A percentile compares a stretch with the other conserved stretches of the same genome.
Evolutionary conservation across 1,140 invertebrate species (phyloP).

Genomic region (Hesperophylax magnus): DNA sequence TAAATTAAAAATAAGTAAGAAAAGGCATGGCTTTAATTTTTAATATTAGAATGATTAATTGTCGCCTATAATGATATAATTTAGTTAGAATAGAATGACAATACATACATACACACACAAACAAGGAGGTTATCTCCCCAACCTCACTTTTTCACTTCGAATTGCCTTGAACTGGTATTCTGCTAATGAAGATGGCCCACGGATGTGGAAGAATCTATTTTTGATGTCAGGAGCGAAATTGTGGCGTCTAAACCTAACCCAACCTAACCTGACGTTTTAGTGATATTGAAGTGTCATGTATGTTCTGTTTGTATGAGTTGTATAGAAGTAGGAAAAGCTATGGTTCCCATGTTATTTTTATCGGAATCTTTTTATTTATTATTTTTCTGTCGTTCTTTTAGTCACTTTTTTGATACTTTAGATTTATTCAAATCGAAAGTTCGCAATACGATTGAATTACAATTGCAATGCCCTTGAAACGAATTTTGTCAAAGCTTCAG

Average conservation of each 20-base stretch:
- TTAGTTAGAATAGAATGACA: not conserved
- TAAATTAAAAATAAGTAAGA: not conserved
- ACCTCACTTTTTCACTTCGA: conserved; percentile 6
- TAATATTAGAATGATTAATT: not conserved
- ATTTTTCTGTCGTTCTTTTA: no score
- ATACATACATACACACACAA: no score
- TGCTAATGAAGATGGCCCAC: no score
- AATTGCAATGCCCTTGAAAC: no score
- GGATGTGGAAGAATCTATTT: not conserved
- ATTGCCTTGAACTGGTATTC: not conserved
- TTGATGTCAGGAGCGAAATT: not conserved
- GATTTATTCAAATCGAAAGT: no score
- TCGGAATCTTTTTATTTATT: no score
- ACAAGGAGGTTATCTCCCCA: not conserved
- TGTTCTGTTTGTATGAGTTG: no score
- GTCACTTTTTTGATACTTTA: no score
- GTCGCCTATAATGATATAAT: not conserved
- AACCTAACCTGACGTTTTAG: not conserved
- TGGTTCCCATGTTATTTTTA: no score
- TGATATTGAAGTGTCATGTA: not conserved
- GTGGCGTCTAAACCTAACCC: not conserved
- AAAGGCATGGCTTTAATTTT: not conserved
- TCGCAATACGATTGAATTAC: no score
- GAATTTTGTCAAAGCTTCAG: no score
- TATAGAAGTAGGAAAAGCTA: no score